Conservation (phyloP, 2,113 vertebrate species). For the Lampris megalopsis region DNA sequence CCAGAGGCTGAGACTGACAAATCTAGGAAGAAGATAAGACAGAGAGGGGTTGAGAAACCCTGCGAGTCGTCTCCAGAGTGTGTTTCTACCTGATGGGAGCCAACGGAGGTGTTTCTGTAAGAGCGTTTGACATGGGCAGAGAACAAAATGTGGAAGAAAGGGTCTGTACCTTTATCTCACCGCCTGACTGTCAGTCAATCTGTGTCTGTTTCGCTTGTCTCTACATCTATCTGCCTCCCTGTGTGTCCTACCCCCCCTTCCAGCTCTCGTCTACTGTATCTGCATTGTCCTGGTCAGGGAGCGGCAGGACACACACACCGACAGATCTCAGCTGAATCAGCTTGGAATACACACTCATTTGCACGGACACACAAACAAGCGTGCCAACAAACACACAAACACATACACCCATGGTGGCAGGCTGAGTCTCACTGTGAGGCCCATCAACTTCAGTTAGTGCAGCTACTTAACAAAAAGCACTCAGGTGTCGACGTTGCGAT, state of each 20-base stretch:
- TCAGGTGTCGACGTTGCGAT: neutral
- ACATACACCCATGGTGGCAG: neutral
- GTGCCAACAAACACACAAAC: neutral
- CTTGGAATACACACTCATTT: conserved; percentile 15
- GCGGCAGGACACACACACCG: conserved; percentile 26
- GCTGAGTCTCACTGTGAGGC: conserved; percentile 7
- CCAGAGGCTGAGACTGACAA: neutral
- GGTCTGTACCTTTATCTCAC: conserved; percentile 6
- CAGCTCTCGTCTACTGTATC: conserved; percentile 25
- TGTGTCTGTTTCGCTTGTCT: conserved; percentile 16
- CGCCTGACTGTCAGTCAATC: neutral
- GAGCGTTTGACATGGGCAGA: conserved; percentile 8
- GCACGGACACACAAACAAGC: neutral
- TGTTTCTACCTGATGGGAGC: neutral
- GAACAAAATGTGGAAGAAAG: conserved; percentile 18
- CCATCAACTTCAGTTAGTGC: neutral
- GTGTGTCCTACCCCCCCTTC: neutral
- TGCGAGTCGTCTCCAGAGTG: neutral
- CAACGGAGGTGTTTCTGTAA: neutral
- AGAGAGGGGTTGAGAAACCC: conserved; percentile 33
- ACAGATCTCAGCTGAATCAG: conserved; percentile 30
- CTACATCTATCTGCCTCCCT: conserved; percentile 32
- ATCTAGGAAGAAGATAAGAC: conserved; percentile 19
- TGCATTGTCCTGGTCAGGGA: conserved; percentile 31
- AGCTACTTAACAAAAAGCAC: neutral